Evolutionary conservation across 2,113 vertebrate genomes (phyloP).

Genomic region (Montifringilla adamsi): DNA sequence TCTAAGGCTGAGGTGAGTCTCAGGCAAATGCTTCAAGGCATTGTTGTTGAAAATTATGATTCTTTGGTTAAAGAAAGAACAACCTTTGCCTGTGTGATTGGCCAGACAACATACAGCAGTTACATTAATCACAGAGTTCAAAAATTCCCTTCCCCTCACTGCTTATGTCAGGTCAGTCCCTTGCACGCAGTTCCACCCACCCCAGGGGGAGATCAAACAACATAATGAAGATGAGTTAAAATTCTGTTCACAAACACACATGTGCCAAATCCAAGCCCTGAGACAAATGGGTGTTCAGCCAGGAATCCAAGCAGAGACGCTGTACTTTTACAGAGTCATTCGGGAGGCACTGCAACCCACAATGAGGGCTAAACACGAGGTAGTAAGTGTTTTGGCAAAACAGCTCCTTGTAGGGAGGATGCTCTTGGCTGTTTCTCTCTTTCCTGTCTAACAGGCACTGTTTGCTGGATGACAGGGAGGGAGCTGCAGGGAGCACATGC

Average conservation of each 20-base stretch:
- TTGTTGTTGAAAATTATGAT: not conserved
- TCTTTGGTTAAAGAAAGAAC: not conserved
- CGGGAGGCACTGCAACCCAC: not conserved
- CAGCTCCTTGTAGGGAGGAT: not conserved
- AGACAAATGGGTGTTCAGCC: not conserved
- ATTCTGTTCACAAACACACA: conserved; percentile 1
- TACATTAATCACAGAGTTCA: not conserved
- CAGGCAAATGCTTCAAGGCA: not conserved
- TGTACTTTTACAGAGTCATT: not conserved
- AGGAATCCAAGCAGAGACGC: not conserved
- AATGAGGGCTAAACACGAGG: not conserved
- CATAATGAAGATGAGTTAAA: not conserved
- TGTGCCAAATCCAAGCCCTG: not conserved
- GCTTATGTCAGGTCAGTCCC: fast-evolving
- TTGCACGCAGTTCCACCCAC: not conserved
- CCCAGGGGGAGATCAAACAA: conserved; percentile 16
- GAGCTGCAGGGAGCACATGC: not conserved
- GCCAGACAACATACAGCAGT: not conserved
- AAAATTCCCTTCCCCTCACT: not conserved
- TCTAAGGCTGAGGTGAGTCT: not conserved
- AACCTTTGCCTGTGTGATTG: not conserved
- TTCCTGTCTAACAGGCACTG: not conserved
- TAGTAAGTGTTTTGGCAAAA: conserved; percentile 7
- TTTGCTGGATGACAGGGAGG: not conserved
- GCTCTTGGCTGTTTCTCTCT: not conserved